A percentile compares a stretch with the other conserved stretches of the same genome.
Conservation (phyloP, 2,888 invertebrate genomes). For the Callyntrura guangdongensis region DNA sequence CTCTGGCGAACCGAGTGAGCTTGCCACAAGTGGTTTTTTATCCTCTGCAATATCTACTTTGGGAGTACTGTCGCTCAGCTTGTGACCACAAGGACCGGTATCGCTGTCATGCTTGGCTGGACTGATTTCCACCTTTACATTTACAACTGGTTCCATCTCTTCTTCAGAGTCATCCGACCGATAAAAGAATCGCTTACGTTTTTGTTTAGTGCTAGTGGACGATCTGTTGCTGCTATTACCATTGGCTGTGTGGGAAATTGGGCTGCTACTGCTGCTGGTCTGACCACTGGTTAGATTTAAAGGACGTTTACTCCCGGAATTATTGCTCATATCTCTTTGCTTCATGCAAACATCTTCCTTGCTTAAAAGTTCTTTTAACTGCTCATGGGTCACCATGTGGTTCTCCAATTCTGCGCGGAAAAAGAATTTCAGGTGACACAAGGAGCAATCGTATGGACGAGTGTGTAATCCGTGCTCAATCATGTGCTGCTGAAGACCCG, state of each 20-base stretch:
- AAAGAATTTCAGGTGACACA: conserved; percentile 94
- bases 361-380: conserved; percentile 82
- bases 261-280: conserved; percentile 69
- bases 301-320: conserved; percentile 54
- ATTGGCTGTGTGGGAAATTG: conserved; percentile 47
- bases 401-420: conserved; percentile 96
- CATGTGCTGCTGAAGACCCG: conserved; percentile 93
- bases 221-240: conserved; percentile 36
- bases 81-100: conserved; percentile 69
- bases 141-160: conserved; percentile 82
- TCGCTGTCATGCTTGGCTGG: conserved; percentile 45
- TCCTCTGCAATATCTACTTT: conserved; percentile 60
- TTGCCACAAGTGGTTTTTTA: conserved; percentile 50
- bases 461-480: conserved; percentile 93
- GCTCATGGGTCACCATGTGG: conserved; percentile 88
- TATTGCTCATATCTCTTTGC: background rate
- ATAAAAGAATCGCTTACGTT: conserved; percentile 84
- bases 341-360: conserved; percentile 59
- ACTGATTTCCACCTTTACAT: conserved; percentile 75
- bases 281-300: conserved; percentile 66
- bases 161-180: conserved; percentile 84
- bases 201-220: conserved; percentile 68
- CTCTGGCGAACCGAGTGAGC: conserved; percentile 49
- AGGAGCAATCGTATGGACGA: conserved; percentile 94
- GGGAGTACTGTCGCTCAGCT: conserved; percentile 67